Conservation (phyloP, 2,113 vertebrate genomes). For the Anser brachyrhynchus region DNA sequence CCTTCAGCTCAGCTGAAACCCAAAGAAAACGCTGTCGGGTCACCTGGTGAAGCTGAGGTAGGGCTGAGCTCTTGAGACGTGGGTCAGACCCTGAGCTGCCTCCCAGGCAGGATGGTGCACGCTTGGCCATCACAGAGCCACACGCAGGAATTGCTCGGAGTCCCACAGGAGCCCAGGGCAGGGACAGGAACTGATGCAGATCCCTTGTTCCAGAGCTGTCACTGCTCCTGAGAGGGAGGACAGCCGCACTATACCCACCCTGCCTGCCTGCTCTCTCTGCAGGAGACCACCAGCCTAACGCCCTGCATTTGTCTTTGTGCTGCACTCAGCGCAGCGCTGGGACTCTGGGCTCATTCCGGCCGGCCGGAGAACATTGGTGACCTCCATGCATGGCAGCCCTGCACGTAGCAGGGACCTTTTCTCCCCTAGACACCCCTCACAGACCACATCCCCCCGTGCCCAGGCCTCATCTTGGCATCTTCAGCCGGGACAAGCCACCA, state of each 20-base stretch:
- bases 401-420: neutral
- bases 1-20: neutral
- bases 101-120: rapidly evolving
- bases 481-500: neutral
- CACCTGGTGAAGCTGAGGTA: neutral
- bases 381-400: neutral
- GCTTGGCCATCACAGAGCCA: neutral
- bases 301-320: neutral
- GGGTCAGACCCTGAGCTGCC: neutral
- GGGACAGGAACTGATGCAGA: neutral
- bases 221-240: neutral
- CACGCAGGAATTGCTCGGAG: neutral
- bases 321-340: rapidly evolving
- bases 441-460: rapidly evolving
- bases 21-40: rapidly evolving
- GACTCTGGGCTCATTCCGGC: neutral
- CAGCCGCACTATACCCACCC: neutral
- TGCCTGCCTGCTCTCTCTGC: neutral
- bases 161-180: neutral
- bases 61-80: neutral
- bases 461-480: neutral
- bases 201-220: neutral
- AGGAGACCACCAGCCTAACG: neutral
- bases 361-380: neutral
- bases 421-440: neutral